Percentiles rank a stretch among this genome's conserved stretches.
Conservation (phyloP, 2,888 invertebrate species). For the Rhaphigaster nebulosa region DNA sequence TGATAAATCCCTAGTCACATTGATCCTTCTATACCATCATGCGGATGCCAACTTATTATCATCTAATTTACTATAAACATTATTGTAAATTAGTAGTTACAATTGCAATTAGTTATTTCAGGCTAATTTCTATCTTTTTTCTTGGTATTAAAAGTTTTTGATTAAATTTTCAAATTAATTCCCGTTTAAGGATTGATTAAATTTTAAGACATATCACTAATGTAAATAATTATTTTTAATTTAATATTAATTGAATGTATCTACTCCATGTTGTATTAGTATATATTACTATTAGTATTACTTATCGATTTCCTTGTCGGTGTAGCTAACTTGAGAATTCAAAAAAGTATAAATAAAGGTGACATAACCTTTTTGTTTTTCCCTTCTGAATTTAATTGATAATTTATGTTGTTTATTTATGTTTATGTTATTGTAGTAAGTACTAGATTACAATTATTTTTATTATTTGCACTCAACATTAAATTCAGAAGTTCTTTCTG, state of each 20-base stretch:
- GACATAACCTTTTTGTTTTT: not conserved
- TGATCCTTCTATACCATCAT: no score
- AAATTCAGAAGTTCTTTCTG: not conserved
- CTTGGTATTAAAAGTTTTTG: not conserved
- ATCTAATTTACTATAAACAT: not conserved
- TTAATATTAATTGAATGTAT: constrained; percentile 16
- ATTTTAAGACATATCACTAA: not conserved
- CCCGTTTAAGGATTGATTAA: not conserved
- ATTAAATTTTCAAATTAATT: not conserved
- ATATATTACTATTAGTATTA: not conserved
- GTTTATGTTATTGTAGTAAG: not conserved
- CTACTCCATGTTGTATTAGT: not conserved
- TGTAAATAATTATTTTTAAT: not conserved
- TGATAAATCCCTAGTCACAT: no score
- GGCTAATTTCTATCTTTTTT: not conserved
- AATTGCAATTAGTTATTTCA: not conserved
- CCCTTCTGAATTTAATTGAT: not conserved
- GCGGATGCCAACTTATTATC: no score
- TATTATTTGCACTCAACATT: no score
- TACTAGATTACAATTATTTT: no score
- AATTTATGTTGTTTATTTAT: not conserved
- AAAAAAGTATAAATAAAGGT: not conserved
- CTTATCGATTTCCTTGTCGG: not conserved
- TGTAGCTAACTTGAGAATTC: not conserved
- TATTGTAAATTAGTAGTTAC: not conserved